Evolutionary conservation across 1,140 invertebrate species (phyloP), one percentile per base, ranked within the genome.

Genomic region (Lysiphlebus fabarum): DNA sequence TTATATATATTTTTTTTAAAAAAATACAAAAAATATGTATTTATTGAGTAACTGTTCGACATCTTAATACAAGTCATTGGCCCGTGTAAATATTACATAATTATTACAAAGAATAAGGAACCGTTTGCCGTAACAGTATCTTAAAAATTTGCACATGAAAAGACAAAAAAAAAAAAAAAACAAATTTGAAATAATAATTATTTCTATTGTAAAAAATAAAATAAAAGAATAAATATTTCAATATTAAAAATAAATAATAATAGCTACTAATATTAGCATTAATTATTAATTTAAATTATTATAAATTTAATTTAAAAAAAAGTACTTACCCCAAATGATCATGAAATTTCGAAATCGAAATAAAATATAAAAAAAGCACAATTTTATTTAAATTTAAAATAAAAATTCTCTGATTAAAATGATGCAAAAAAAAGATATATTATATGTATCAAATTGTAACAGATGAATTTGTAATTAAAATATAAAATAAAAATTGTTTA

Each of bases 81-180:
- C 38, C 41, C 40, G 47, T 56, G 53, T 61, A 61, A 61, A 61
- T 17, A 61, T 61, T 61, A 61, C 54, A 14, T 61, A 61, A 61
- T 49, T 44, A 14, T 44, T 38, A 38, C 33, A 14, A 37, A 45
- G 41, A 42, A 59, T 41, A 14, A 59, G 37, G 26, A 53, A 37
- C 53, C 47, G 40, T 17, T 56, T 61, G 36, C 43, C 45, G 33
- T 51, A 61, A 61, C 53, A 51, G 47, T 61, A 56, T 50, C 45
- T 36, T 33, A 7, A 48, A 40, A 61, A 61, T 65, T 59, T 74
- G 62, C 74, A 74, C 67, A 69, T 69, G 71, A 73, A 77, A 75
- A 70, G 69, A 62, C 53, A 53, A 58, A 63, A 58, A 54, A 60
- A 59, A 57, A 60, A 58, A n/a, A n/a, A n/a, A n/a, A n/a, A n/a